Evolutionary conservation across 92 coral and sea anemone genomes (phyloP), one percentile per base, ranked within the genome.

Genomic region (Palythoa grandis): DNA sequence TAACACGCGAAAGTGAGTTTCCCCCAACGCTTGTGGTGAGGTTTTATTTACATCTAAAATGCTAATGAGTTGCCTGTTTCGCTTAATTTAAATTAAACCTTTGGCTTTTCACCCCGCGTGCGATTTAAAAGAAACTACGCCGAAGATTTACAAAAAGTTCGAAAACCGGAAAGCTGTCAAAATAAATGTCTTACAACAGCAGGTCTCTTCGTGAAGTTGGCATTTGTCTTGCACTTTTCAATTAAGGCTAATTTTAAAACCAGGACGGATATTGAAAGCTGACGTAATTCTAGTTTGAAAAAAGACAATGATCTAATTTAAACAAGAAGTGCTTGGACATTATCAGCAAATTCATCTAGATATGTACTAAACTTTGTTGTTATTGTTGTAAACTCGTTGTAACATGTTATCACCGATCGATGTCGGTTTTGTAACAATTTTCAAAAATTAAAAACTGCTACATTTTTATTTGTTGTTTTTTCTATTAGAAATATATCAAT

Each of bases 31-130:
- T 67, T 48, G 85, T 24, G 43, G 74, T 29, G 13, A 43, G 53
- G 65, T 80, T 80, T 50, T 80, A 52, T 80, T 80, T 80, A 80
- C 47, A 47, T 80, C 74, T 16, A 80, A 43, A 47, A 80, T 67
- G 85, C 74, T 20, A 80, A 80, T 80, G 74, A 80, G 75, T 63
- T 63, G 69, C 10, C 22, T 24, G 85, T 22, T 80, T 66, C 60
- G 84, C 35, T 25, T 43, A 66, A 66, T 47, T 65, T 24, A 80
- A 52, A 66, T n/a, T 29, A 22, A 40, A n/a, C 39, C 15, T 61
- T 66, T 19, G 72, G 22, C 40, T 56, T 76, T 29, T 35, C 13
- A 22, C 73, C 24, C 13, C 39, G 24, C 73, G 8, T 25, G 72
- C 6, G 25, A 24, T 19, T 6, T 43, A 8, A 43, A 43, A 43